Percentiles rank a stretch among this genome's conserved stretches.
phyloP scores from a whole-genome alignment of 2,888 invertebrate species.

The Cosmorhoe ocellata region DNA sequence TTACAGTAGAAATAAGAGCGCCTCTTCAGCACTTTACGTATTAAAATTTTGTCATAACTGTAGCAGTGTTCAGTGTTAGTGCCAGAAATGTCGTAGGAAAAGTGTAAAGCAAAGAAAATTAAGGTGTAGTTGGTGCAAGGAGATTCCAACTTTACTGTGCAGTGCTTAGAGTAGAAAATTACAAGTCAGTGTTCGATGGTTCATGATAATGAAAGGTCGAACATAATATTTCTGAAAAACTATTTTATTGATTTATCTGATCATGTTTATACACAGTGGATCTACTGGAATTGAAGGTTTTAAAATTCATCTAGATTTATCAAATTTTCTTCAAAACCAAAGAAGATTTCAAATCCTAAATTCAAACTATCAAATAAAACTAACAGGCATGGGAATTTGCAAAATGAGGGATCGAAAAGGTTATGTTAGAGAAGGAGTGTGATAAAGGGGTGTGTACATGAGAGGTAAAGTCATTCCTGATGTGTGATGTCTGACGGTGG shows the following conservation, averaged over 20 bases:
- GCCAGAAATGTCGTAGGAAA: conserved; percentile 64
- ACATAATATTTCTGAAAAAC: conserved; percentile 20
- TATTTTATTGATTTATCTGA: conserved; percentile 1
- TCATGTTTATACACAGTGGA: conserved; percentile 16
- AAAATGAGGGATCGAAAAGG: conserved; percentile 8
- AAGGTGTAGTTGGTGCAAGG: conserved; percentile 70
- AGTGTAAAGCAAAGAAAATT: conserved; percentile 62
- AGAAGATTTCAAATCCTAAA: conserved; percentile 11
- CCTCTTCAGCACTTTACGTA: conserved; percentile 37
- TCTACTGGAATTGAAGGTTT: conserved; percentile 1
- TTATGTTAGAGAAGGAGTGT: conserved; percentile 7
- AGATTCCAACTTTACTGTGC: conserved; percentile 75
- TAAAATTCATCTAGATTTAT: conserved; percentile 26
- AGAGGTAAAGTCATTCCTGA: conserved; percentile 66
- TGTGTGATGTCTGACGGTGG: conserved; percentile 68
- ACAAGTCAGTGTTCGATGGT: conserved; percentile 55
- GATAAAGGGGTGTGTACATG: conserved; percentile 34
- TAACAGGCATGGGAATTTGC: conserved; percentile 22
- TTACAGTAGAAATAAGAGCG: conserved; percentile 38
- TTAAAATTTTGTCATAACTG: conserved; percentile 50
- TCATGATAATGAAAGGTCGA: conserved; percentile 61
- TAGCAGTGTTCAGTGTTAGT: conserved; percentile 56
- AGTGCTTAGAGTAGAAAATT: conserved; percentile 76
- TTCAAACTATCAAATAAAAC: conserved; percentile 32
- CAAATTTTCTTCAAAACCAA: conserved; percentile 39